These are phyloP conservation scores for Melitaea athalia DNA, from an alignment of 2,888 invertebrate species.

Conservation along the genomic window DNA sequence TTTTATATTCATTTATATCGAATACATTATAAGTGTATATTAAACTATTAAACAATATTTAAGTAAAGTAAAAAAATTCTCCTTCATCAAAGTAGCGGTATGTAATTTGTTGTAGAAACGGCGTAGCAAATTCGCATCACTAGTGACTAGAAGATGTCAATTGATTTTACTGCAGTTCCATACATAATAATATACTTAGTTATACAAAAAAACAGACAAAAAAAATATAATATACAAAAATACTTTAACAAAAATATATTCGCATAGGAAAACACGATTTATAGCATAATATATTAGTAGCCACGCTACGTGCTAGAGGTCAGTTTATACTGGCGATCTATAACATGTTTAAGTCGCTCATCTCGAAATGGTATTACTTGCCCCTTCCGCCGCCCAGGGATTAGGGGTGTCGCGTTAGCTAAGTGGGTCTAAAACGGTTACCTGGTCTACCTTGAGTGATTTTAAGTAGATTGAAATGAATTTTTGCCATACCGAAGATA, in stretches of 20 bases:
- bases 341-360: constrained; percentile 80
- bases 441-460: constrained; percentile 39
- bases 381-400: constrained; percentile 48
- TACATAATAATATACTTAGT: too few relatives aligned
- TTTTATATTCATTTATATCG: too few relatives aligned
- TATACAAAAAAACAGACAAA: too few relatives aligned
- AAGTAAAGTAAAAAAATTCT: too few relatives aligned
- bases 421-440: constrained; percentile 42
- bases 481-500: not conserved
- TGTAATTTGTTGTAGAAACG: too few relatives aligned
- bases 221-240: too few relatives aligned
- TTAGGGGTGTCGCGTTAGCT: constrained; percentile 63
- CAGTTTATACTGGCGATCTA: constrained; percentile 57
- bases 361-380: constrained; percentile 78
- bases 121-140: too few relatives aligned
- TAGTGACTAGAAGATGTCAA: too few relatives aligned
- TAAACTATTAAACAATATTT: too few relatives aligned
- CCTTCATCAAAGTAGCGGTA: too few relatives aligned
- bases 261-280: not conserved
- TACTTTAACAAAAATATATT: not conserved
- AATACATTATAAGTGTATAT: too few relatives aligned
- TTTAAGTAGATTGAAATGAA: constrained; percentile 28
- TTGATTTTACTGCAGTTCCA: too few relatives aligned
- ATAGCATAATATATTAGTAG: not conserved
- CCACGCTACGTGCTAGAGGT: constrained; percentile 43